Base-by-base conservation (phyloP, 2,888 invertebrate genomes). In the Octonoba sinensis region DNA sequence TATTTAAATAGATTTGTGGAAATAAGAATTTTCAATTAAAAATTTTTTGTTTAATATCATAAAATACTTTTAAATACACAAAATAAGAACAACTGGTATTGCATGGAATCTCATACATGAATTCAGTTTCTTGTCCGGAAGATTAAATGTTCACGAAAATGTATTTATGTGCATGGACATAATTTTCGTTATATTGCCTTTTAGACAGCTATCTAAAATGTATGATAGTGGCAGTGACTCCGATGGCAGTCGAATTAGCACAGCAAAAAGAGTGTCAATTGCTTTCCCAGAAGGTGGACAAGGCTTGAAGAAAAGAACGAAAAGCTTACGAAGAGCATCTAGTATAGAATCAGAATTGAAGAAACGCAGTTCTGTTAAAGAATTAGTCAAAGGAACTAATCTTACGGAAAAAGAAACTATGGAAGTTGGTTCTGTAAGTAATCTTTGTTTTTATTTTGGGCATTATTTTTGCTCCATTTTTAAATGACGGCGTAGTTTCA, bases 381-480 rank as follows among this genome's bases (percentile, higher is more conserved):
- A 54, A 18, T 18, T 54, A 18, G 54, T 13, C 6, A 54, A 54
- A 54, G 74, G 74, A 47, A 69, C 77, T 8, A 83, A 83, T 67
- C 60, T 86, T 2, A 84, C 84, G 4, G 84, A 84, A 57, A 82
- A 75, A 22, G 86, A 86, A 83, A 22, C 54, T 91, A 91, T 88
- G 59, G 83, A 85, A 92, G 92, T 79, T 47, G 85, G 84, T 12
- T 86, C 81, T 46, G 86, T 84, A 56, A 81, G 72, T 60, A 44
- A n/a, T 3, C 8, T 65, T 1, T 70, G 4, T 15, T 20, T 57
- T 71, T 12, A 22, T 22, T 46, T 24, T 65, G 46, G 11, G 16
- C 36, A 27, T 36, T 11, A 36, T 11, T 36, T 11, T 36, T 36
- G 36, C 8, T 36, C 11, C 11, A 8, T 36, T 36, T 36, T 36